Conservation (phyloP, 2,888 invertebrate species). For the Lasioglossum figueresi region DNA sequence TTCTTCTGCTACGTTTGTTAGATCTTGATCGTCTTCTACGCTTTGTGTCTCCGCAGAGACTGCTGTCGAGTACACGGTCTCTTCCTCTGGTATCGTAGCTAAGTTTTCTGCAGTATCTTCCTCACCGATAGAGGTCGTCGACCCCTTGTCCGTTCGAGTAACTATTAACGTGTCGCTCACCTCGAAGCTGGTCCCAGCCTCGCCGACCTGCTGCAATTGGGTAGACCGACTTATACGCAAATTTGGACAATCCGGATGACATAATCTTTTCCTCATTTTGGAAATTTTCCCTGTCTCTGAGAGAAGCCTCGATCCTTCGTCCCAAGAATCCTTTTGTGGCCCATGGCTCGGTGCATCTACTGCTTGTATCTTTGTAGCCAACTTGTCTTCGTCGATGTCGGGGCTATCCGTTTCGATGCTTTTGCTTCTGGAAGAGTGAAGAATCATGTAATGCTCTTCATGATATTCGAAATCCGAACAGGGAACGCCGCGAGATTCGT, state of each 20-base stretch:
- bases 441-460: constrained; percentile 5
- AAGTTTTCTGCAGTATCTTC: neutral
- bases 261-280: neutral
- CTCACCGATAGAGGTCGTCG: no score
- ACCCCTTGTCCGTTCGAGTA: neutral
- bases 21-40: neutral
- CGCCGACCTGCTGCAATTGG: neutral
- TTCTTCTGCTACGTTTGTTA: neutral
- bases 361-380: neutral
- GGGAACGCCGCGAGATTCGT: neutral
- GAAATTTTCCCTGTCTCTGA: rapidly evolving
- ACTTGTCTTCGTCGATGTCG: neutral
- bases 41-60: no score
- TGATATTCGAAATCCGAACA: neutral
- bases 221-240: neutral
- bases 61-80: no score
- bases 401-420: neutral
- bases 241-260: constrained; percentile 16
- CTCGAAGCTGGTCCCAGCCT: no score
- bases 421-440: constrained; percentile 31
- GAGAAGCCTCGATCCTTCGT: neutral
- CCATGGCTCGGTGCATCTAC: neutral
- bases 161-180: neutral
- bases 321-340: neutral
- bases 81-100: neutral